Evolutionary conservation across 2,113 vertebrate species (phyloP), one percentile per base, ranked within the genome.

Genomic region (Pelecanus crispus): DNA sequence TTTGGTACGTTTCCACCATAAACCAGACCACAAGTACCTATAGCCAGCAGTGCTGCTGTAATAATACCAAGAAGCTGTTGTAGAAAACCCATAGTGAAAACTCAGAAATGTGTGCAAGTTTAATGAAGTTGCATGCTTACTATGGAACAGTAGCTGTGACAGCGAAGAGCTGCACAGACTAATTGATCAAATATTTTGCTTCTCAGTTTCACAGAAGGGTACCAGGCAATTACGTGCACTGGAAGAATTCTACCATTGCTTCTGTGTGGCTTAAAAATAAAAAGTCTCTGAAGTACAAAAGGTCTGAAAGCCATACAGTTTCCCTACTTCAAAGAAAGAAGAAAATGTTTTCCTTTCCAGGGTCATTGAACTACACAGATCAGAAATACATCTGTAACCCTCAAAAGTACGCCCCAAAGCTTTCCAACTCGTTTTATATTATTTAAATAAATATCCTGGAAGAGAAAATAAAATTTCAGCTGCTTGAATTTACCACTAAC

Each of bases 401-500:
- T 62, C 29, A 62, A 32, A 62, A 32, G 28, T 29, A 87, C 1
- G 3, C 18, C 34, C 80, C 56, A 88, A 36, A 86, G 74, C 56
- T 70, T 75, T 32, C 40, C 56, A 82, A 24, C 62, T 66, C 67
- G 44, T 83, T 84, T 81, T 55, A 63, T 16, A 25, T n/a, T 78
- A 61, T 42, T 88, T 53, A 90, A 71, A 70, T 74, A 81, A 92
- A 83, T 52, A 86, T 62, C 44, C 56, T 68, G 44, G 34, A 92
- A 92, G 55, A 95, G 31, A 67, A 81, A 70, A 47, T 47, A 50
- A 68, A 63, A 22, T 50, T 96, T 78, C 88, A 42, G 98, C 90
- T 82, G 98, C 78, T 96, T 86, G 85, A 78, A 95, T 98, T 97
- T 82, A 98, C 97, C 97, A 98, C 96, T 98, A 98, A 98, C 98